A percentile compares a stretch with the other conserved stretches of the same genome.
Evolutionary conservation across 2,888 invertebrate genomes (phyloP).

Genomic region (Osedax frankpressi): DNA sequence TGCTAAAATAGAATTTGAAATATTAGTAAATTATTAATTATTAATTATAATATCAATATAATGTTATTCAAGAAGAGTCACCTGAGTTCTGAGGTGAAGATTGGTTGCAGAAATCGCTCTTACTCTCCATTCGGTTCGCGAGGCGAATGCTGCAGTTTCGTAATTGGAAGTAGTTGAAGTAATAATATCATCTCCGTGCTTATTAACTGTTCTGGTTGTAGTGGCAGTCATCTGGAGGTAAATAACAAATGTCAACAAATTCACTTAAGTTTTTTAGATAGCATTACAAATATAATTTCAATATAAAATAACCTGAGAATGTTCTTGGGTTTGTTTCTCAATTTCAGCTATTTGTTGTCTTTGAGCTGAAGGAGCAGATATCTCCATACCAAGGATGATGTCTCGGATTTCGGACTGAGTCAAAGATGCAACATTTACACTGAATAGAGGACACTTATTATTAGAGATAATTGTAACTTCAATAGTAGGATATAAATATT

Average conservation of each 20-base stretch:
- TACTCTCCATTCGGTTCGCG: constrained; percentile 95
- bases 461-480: too few species aligned
- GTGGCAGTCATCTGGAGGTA: constrained; percentile 67
- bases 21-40: too few species aligned
- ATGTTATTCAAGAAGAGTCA: too few species aligned
- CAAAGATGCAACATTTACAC: constrained; percentile 91
- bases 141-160: constrained; percentile 89
- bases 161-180: constrained; percentile 97
- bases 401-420: constrained; percentile 98
- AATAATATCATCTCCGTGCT: constrained; percentile 98
- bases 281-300: too few species aligned
- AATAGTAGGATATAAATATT: neutral
- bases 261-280: too few species aligned
- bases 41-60: too few species aligned
- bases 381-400: constrained; percentile 98
- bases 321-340: constrained; percentile 98
- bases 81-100: constrained; percentile 75
- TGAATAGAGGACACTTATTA: constrained; percentile 39
- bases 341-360: constrained; percentile 98
- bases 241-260: too few species aligned
- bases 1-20: constrained; percentile 58
- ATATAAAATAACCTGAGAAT: constrained; percentile 57
- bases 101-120: constrained; percentile 95
- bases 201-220: constrained; percentile 93
- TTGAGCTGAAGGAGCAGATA: constrained; percentile 95